Conservation (phyloP, 2,797 vertebrate species). For the Rhinophrynus dorsalis region DNA sequence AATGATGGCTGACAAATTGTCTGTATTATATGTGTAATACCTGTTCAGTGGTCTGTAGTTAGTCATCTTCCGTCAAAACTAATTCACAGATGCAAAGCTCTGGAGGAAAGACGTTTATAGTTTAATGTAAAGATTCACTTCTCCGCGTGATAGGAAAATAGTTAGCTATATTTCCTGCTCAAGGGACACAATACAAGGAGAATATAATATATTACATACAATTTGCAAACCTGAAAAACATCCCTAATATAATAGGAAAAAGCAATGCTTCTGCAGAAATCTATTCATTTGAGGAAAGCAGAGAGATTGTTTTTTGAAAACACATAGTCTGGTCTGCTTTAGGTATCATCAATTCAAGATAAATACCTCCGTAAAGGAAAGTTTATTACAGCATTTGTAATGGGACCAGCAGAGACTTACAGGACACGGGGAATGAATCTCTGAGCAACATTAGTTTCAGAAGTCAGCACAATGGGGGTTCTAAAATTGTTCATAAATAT, state of each 20-base stretch:
- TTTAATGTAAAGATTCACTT: too few species aligned
- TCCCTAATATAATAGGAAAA: background rate
- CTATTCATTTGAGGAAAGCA: background rate
- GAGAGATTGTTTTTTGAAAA: background rate
- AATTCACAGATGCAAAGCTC: too few species aligned
- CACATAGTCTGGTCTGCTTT: background rate
- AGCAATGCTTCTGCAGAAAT: background rate
- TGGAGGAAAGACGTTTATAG: too few species aligned
- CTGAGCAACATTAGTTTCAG: background rate
- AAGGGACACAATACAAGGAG: background rate
- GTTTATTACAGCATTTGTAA: background rate
- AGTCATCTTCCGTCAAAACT: too few species aligned
- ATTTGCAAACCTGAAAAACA: background rate
- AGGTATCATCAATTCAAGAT: background rate
- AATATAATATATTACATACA: background rate
- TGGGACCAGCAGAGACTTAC: background rate
- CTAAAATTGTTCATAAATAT: background rate
- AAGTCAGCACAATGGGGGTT: background rate
- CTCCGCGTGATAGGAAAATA: background rate
- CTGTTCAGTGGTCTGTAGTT: too few species aligned
- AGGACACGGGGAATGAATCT: background rate
- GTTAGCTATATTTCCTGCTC: background rate
- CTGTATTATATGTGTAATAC: too few species aligned
- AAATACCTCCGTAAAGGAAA: background rate
- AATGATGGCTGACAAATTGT: too few species aligned